Base-by-base conservation (phyloP, 2,888 invertebrate species). In the Dione vanillae region DNA sequence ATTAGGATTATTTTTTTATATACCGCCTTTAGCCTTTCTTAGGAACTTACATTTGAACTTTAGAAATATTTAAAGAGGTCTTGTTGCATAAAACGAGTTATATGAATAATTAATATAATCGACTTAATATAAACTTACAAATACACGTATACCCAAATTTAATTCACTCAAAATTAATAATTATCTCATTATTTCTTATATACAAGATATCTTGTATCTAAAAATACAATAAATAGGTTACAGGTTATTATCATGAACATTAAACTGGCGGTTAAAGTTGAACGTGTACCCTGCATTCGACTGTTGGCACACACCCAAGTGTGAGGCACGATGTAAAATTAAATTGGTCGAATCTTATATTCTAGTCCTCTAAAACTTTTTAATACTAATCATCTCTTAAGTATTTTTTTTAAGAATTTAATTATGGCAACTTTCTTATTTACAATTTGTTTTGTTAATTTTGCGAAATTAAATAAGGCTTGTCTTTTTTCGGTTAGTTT, bases 261-360 rank as follows among this genome's bases (percentile, higher is more conserved):
- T 67, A 69, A 67, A 65, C 49, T 27, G 35, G 14, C 27, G 19
- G 54, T 65, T 68, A 73, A 70, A 67, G 58, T 70, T 71, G 67
- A 68, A 56, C 62, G 65, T 52, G 43, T 58, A 19, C 49, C 54
- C 43, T 45, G 59, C 70, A 72, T 72, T 51, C 71, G 59, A 65
- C 65, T 58, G 41, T 49, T 74, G 79, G 78, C 77, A 27, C 20
- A 2, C 27, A 47, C 73, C 76, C 77, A 78, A 76, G n/a, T 47
- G 40, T 52, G 74, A 72, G 68, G 69, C 52, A 61, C 64, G 69
- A 72, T 72, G 69, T 71, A 70, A 72, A 72, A 75, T 69, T 65
- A 72, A 73, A 74, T 74, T 64, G 68, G 64, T 72, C 67, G 45
- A 65, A 71, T 69, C 65, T 69, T 69, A 58, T 49, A 51, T 69